Base-by-base conservation (phyloP, 2,888 invertebrate genomes). In the Andrena marginata region DNA sequence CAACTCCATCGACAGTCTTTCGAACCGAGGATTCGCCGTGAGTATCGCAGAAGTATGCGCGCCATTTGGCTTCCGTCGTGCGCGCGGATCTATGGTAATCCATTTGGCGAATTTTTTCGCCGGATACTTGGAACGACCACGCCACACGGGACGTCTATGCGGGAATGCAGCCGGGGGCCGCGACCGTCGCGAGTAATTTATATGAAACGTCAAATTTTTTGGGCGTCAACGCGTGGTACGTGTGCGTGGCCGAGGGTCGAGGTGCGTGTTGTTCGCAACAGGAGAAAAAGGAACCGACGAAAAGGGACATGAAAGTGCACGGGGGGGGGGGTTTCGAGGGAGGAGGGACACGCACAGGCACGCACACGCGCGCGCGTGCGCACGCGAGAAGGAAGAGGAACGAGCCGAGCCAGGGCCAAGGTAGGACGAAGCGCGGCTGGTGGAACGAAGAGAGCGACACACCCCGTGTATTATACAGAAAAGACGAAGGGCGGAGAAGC, bases 131-230 rank as follows among this genome's bases (percentile, higher is more conserved):
- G 51, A 51, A 51, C 56, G 56, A 51, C 8, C 56, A 4, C 56
- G 23, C 56, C 56, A 23, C 56, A 56, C 56, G 56, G 23, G 20
- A 56, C 56, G 56, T 56, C 56, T 56, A 56, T 26, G 56, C 56
- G 56, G 56, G 56, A 20, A 20, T 23, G 62, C 42, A 29, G 20
- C 35, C 5, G 6, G 35, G 10, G 48, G n/a, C 56, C 54, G 31
- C 31, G 65, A n/a, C 80, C 35, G 79, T 63, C 72, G 69, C 33
- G 71, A 81, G 63, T 82, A 86, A 84, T 88, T 87, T 83, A 85
- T 86, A 84, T 80, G 84, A 85, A 88, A 88, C 84, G 87, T 89
- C 87, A 87, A 86, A 90, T 89, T 85, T 87, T 89, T 84, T 84
- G 88, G 80, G 78, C 81, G 86, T 87, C 86, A 90, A 87, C 82